Base-by-base conservation (phyloP, 2,113 vertebrate genomes). In the Irena cyanogastra region DNA sequence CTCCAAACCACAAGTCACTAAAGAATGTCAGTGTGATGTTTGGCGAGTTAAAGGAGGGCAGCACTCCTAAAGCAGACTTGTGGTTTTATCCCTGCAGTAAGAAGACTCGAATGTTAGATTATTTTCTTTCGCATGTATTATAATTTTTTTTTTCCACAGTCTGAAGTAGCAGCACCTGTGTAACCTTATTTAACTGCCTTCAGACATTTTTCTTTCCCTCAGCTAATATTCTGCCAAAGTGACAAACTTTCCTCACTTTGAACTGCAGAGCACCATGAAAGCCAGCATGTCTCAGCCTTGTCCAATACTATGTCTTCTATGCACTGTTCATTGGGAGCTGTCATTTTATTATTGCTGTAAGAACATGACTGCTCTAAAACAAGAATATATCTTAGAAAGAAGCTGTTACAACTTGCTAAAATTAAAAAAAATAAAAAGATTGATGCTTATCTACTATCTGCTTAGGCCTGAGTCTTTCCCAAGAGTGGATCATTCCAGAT, bases 121-220 rank as follows among this genome's bases (percentile, higher is more conserved):
- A 70, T 94, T 95, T 92, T 93, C 91, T 93, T 95, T 95, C 87
- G 95, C 83, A 94, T 93, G 86, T 86, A 78, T 91, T 91, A 91
- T 82, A 85, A 66, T 93, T 94, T 87, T 93, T 95, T 92, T 92
- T 94, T 79, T 95, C 89, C 85, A 42, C 84, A 83, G 64, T 94
- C 95, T 90, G 93, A 95, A 94, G 94, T 83, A 97, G 88, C 70
- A 92, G 87, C 94, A 97, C 97, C 96, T 97, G 95, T 95, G 85
- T 95, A 97, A 94, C 95, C 91, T 97, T 92, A 80, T 35, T 96
- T 97, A 96, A 96, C 90, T 95, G 81, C 72, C 74, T 96, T 94
- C 75, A 95, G 87, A 90, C 91, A 39, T 91, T 95, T 94, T 95
- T 72, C 82, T 65, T 83, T 90, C 74, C 80, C 81, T 85, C 53